Conservation (phyloP, 2,888 invertebrate genomes). For the Heliconius ethilla region DNA sequence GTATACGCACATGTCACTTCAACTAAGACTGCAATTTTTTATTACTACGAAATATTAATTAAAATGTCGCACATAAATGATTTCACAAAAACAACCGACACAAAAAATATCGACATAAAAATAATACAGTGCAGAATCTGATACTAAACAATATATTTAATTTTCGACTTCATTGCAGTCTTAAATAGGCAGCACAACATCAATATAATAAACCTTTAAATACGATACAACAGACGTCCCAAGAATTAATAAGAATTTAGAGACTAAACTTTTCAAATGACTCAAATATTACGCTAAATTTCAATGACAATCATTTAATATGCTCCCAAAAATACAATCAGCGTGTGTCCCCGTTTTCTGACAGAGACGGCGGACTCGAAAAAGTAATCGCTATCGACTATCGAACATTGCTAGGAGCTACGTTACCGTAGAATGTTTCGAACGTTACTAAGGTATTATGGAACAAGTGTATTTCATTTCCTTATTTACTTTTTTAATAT, state of each 20-base stretch:
- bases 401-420: not conserved
- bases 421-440: not conserved
- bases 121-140: not conserved
- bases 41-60: not conserved
- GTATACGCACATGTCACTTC: not conserved
- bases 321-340: conserved; percentile 66
- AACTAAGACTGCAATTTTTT: conserved; percentile 12
- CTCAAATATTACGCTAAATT: conserved; percentile 20
- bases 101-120: not conserved
- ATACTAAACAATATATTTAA: not conserved
- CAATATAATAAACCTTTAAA: conserved; percentile 39
- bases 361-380: conserved; percentile 65
- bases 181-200: conserved; percentile 39
- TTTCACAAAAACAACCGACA: not conserved
- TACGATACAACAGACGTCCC: conserved; percentile 40
- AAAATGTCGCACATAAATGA: not conserved
- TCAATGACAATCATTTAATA: conserved; percentile 51
- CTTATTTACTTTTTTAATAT: not conserved
- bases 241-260: conserved; percentile 28
- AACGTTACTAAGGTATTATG: not conserved
- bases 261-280: conserved; percentile 41
- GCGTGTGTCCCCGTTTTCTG: not conserved
- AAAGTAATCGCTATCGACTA: conserved; percentile 6
- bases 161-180: conserved; percentile 36
- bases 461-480: not conserved